Evolutionary conservation across 2,797 vertebrate species (phyloP).

Genomic region (Notoglanidium macrostoma): DNA sequence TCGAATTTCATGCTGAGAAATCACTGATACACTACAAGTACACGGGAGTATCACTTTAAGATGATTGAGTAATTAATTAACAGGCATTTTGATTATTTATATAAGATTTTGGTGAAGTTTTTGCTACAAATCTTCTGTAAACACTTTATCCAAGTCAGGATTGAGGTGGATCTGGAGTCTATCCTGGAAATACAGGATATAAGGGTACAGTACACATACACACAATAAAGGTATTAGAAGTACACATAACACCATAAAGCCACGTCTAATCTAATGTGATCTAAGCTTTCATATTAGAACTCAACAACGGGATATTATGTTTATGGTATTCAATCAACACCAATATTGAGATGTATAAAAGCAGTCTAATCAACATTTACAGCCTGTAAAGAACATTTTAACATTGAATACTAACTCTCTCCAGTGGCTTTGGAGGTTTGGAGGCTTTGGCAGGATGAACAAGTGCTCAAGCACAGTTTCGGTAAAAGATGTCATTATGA

Average conservation of each 20-base stretch:
- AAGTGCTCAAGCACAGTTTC: neutral
- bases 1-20: neutral
- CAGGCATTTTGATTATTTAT: neutral
- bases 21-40: neutral
- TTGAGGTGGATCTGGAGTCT: neutral
- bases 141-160: neutral
- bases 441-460: neutral
- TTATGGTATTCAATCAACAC: neutral
- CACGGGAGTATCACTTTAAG: neutral
- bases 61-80: too few relatives aligned
- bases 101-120: neutral
- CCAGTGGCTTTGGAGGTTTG: neutral
- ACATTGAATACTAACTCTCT: neutral
- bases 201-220: neutral
- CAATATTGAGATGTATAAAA: neutral
- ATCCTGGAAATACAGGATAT: too few relatives aligned
- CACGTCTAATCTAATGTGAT: neutral
- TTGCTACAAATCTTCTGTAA: neutral
- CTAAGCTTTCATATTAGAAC: neutral
- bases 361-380: neutral
- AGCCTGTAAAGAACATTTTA: neutral
- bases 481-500: neutral
- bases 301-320: neutral
- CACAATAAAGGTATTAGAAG: too few relatives aligned
- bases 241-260: too few relatives aligned